A percentile compares a stretch with the other conserved stretches of the same genome.
phyloP scores from a whole-genome alignment of 2,888 invertebrate species.

The Tinea trinotella region DNA sequence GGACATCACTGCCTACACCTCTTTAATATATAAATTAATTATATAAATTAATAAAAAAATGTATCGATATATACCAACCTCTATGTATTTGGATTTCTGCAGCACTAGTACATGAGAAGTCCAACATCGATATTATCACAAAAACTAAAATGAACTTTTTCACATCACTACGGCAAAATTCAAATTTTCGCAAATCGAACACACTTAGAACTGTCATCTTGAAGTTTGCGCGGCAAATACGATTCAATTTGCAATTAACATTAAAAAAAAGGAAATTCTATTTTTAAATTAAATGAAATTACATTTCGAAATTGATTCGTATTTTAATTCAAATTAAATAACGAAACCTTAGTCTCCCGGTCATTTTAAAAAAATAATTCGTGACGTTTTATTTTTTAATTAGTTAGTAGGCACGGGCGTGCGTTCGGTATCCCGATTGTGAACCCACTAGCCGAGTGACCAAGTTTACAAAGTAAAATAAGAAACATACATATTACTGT shows the following conservation, averaged over 20 bases:
- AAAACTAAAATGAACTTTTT: slow-evolving; percentile 45
- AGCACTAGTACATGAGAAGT: slow-evolving; percentile 40
- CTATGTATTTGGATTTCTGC: slow-evolving; percentile 47
- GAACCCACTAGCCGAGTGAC: slow-evolving; percentile 70
- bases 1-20: too few relatives aligned
- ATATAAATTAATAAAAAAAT: too few relatives aligned
- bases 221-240: slow-evolving; percentile 43
- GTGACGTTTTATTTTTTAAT: slow-evolving; percentile 24
- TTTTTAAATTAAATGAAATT: slow-evolving; percentile 26
- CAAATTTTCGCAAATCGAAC: slow-evolving; percentile 43
- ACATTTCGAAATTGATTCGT: background rate
- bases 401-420: slow-evolving; percentile 31
- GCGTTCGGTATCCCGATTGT: slow-evolving; percentile 35
- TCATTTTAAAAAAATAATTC: slow-evolving; percentile 34
- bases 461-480: slow-evolving; percentile 68
- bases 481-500: slow-evolving; percentile 66
- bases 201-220: slow-evolving; percentile 61
- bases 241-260: slow-evolving; percentile 21
- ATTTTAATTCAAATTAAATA: slow-evolving; percentile 13
- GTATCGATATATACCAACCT: slow-evolving; percentile 36
- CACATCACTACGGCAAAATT: slow-evolving; percentile 52
- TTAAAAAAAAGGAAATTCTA: slow-evolving; percentile 25
- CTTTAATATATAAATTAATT: too few relatives aligned
- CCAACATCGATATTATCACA: slow-evolving; percentile 50
- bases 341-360: slow-evolving; percentile 42